phyloP scores from a whole-genome alignment of 2,888 invertebrate species.

The Synanthedon andrenaeformis region DNA sequence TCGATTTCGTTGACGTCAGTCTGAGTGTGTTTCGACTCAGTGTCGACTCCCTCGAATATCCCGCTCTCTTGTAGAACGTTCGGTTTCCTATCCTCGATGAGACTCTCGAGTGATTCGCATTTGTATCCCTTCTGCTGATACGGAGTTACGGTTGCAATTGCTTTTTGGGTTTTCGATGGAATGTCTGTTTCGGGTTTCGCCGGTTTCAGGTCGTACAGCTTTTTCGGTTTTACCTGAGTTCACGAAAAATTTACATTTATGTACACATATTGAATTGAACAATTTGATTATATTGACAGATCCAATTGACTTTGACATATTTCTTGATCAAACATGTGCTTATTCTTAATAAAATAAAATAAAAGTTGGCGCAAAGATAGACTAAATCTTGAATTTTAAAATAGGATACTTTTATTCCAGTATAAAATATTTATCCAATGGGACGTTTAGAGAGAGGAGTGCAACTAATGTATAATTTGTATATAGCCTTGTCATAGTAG shows the following conservation, averaged over 20 bases:
- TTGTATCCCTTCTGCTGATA: slow-evolving; percentile 65
- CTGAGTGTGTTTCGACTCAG: slow-evolving; percentile 62
- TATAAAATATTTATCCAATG: no score
- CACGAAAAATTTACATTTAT: slow-evolving; percentile 1
- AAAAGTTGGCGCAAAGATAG: background rate
- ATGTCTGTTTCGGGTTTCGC: slow-evolving; percentile 47
- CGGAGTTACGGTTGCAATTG: slow-evolving; percentile 75
- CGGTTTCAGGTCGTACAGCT: slow-evolving; percentile 49
- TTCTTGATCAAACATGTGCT: background rate
- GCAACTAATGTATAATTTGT: no score
- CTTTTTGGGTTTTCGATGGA: slow-evolving; percentile 61
- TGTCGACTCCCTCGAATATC: slow-evolving; percentile 75
- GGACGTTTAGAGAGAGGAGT: no score
- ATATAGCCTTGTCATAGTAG: no score
- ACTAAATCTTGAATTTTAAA: background rate
- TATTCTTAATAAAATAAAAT: background rate
- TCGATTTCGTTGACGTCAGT: slow-evolving; percentile 70
- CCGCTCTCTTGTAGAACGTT: slow-evolving; percentile 79
- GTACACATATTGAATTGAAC: background rate
- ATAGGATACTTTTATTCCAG: no score
- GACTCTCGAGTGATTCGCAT: slow-evolving; percentile 56
- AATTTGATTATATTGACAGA: slow-evolving; percentile 8
- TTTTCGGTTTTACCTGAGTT: slow-evolving; percentile 55
- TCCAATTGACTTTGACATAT: background rate
- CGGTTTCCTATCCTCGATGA: slow-evolving; percentile 63